These are phyloP conservation scores for Takifugu rubripes DNA, from an alignment of 2,797 vertebrate species.

Conservation along the genomic window DNA sequence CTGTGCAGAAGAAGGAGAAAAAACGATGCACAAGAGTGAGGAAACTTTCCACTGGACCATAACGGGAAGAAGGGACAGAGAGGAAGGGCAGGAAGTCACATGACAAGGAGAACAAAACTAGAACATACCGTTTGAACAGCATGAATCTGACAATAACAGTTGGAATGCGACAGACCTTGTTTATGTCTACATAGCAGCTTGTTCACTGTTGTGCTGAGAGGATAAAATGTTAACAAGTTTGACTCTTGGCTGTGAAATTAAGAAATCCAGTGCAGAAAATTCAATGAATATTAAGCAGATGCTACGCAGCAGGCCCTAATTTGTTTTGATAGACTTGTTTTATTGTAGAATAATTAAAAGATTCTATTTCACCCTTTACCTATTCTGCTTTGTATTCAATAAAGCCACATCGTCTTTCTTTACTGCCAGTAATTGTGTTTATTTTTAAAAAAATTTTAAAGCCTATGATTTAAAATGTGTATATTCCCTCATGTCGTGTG, in stretches of 20 bases:
- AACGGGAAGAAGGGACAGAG: constrained; percentile 23
- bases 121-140: constrained; percentile 1
- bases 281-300: constrained; percentile 56
- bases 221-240: constrained; percentile 59
- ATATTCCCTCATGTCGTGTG: no score
- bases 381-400: constrained; percentile 20
- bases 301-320: constrained; percentile 34
- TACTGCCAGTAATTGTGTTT: not conserved
- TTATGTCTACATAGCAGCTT: constrained; percentile 51
- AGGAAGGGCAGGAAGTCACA: constrained; percentile 39
- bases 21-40: constrained; percentile 38
- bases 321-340: constrained; percentile 46
- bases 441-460: no score
- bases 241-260: constrained; percentile 58
- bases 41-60: constrained; percentile 51
- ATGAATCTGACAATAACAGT: constrained; percentile 27
- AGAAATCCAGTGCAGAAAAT: constrained; percentile 48
- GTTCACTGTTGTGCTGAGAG: constrained; percentile 31
- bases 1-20: constrained; percentile 41
- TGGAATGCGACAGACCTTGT: constrained; percentile 41
- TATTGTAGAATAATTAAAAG: constrained; percentile 32
- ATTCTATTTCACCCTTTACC: constrained; percentile 36
- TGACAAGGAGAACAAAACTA: constrained; percentile 5
- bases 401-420: constrained; percentile 6
- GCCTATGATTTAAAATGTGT: no score